phyloP scores from a whole-genome alignment of 92 coral and sea anemone species.

The Epizoanthus fatuus region DNA sequence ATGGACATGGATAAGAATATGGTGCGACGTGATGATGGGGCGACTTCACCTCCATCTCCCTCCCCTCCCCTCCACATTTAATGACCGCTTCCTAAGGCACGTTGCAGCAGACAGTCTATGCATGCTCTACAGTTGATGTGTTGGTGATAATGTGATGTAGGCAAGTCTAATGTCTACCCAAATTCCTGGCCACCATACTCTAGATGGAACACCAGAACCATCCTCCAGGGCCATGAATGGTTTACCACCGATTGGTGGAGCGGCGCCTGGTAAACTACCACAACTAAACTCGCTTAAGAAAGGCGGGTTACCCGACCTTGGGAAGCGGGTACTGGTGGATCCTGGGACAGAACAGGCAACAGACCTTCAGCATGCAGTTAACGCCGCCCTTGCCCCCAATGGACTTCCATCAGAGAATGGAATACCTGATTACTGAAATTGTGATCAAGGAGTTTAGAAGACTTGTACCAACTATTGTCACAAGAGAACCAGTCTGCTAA shows the following conservation, averaged over 20 bases:
- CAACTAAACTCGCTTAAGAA: constrained; percentile 16
- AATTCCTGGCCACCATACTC: too few relatives aligned
- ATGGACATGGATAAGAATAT: too few relatives aligned
- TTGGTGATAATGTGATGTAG: background rate
- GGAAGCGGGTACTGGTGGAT: constrained; percentile 32
- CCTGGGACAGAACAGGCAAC: constrained; percentile 27
- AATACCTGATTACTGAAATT: constrained; percentile 7
- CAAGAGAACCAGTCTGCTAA: too few relatives aligned
- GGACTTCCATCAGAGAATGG: constrained; percentile 16
- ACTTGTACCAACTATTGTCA: too few relatives aligned
- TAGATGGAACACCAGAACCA: constrained; percentile 15
- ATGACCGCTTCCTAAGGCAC: too few relatives aligned
- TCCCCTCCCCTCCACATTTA: too few relatives aligned
- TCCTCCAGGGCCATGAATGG: background rate
- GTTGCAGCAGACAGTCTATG: too few relatives aligned
- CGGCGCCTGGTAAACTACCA: background rate
- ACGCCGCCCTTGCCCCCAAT: constrained; percentile 30
- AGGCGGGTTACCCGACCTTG: constrained; percentile 5
- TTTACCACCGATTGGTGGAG: constrained; percentile 23
- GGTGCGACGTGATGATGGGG: too few relatives aligned
- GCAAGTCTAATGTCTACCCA: too few relatives aligned
- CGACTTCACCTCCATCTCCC: too few relatives aligned
- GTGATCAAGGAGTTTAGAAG: too few relatives aligned
- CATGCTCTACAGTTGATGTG: too few relatives aligned
- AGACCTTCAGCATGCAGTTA: constrained; percentile 34